Conservation (phyloP, 2,888 invertebrate species). For the Miltochrista miniata region DNA sequence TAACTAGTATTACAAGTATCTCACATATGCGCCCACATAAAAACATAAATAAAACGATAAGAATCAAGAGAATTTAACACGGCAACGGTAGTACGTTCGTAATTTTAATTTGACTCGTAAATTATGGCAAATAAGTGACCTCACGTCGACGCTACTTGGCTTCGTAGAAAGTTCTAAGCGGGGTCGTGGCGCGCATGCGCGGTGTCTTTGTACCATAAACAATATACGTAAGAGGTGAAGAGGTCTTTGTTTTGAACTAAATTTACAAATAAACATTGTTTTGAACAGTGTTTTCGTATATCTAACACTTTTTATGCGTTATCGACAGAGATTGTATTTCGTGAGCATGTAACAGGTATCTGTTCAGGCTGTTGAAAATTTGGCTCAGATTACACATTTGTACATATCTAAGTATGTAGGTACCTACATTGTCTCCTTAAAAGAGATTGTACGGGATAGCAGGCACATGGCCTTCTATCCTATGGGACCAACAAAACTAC, state of each 20-base stretch:
- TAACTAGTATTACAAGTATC: not conserved
- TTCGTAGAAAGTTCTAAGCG: constrained; percentile 40
- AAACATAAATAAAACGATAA: constrained; percentile 3
- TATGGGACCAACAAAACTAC: too few species aligned
- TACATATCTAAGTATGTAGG: too few species aligned
- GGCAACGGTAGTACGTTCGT: constrained; percentile 6
- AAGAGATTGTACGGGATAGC: too few species aligned
- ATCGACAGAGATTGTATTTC: too few species aligned
- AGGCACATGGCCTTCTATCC: too few species aligned
- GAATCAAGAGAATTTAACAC: constrained; percentile 9
- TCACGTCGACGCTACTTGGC: constrained; percentile 35
- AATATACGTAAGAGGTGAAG: constrained; percentile 12
- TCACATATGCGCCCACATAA: constrained; percentile 10
- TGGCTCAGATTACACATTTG: too few species aligned
- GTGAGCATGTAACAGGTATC: too few species aligned
- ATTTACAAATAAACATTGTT: not conserved
- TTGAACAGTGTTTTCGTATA: too few species aligned
- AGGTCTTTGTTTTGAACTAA: constrained; percentile 5
- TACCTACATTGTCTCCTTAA: too few species aligned
- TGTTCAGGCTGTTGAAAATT: too few species aligned
- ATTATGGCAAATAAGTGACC: constrained; percentile 31
- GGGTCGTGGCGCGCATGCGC: constrained; percentile 23
- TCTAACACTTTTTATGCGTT: not conserved
- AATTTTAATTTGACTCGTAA: constrained; percentile 39
- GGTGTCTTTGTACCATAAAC: constrained; percentile 29